These are phyloP conservation scores for Plotosus lineatus DNA, from an alignment of 2,113 vertebrate species.

Conservation along the genomic window DNA sequence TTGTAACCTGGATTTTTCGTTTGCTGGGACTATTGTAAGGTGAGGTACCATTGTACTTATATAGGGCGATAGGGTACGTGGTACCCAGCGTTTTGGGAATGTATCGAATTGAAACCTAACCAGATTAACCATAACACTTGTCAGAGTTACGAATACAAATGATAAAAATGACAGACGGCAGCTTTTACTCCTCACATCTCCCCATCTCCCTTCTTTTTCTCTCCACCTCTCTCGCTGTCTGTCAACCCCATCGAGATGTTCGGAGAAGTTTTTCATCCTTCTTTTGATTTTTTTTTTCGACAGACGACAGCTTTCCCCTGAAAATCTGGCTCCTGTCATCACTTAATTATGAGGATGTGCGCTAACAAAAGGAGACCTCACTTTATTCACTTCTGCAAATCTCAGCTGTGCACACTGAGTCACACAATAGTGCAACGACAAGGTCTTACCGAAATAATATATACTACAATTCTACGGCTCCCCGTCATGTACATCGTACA, in stretches of 20 bases:
- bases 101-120: neutral
- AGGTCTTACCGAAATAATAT: neutral
- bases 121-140: slow-evolving; percentile 18
- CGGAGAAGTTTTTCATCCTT: slow-evolving; percentile 32
- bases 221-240: slow-evolving; percentile 23
- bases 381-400: slow-evolving; percentile 22
- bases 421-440: neutral
- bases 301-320: slow-evolving; percentile 46
- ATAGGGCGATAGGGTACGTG: too few relatives aligned
- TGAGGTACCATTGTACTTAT: too few relatives aligned
- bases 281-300: slow-evolving; percentile 56
- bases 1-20: too few relatives aligned
- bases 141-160: slow-evolving; percentile 9
- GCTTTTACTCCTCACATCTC: slow-evolving; percentile 19
- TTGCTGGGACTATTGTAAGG: too few relatives aligned
- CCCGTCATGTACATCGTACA: too few relatives aligned
- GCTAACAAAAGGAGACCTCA: slow-evolving; percentile 20
- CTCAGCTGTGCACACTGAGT: neutral
- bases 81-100: neutral
- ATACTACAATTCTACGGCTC: neutral
- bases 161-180: neutral
- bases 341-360: slow-evolving; percentile 51
- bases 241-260: slow-evolving; percentile 40
- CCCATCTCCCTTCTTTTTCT: neutral
- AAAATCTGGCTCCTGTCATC: slow-evolving; percentile 48